Percentiles rank a stretch among this genome's conserved stretches.
Conservation (phyloP, 2,113 vertebrate genomes). For the Puma concolor region DNA sequence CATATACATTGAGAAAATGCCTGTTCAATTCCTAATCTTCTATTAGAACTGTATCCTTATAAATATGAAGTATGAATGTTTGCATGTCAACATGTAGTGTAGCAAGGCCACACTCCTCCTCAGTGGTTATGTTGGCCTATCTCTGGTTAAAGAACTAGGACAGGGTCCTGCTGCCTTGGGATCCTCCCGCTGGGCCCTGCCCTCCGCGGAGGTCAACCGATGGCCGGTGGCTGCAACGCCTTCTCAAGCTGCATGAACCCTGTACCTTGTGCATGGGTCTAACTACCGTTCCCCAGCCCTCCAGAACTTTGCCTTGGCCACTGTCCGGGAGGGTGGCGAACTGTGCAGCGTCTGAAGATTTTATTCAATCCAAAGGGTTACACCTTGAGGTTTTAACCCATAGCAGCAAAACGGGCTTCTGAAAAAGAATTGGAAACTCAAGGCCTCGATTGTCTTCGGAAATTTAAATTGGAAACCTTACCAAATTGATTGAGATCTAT, state of each 20-base stretch:
- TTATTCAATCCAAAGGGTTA: background rate
- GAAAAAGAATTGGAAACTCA: background rate
- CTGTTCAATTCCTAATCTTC: background rate
- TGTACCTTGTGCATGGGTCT: fast-evolving
- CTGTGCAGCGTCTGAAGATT: background rate
- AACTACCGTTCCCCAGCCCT: background rate
- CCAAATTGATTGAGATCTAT: background rate
- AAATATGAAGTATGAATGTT: background rate
- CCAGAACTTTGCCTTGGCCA: background rate
- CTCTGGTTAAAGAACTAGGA: background rate
- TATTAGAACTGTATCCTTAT: background rate
- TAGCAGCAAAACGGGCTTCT: background rate
- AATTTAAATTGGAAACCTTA: background rate
- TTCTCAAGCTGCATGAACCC: fast-evolving
- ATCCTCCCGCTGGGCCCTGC: background rate
- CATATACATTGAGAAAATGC: background rate
- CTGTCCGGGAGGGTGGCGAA: background rate
- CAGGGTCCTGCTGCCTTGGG: background rate
- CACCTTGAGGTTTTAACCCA: background rate
- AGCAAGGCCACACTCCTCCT: background rate
- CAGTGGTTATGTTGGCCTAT: background rate
- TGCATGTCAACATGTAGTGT: background rate
- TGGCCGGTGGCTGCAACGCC: background rate
- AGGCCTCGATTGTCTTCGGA: background rate
- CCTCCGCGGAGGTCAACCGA: background rate